Base-by-base conservation (phyloP, 2,888 invertebrate genomes). In the Conistra vaccinii region DNA sequence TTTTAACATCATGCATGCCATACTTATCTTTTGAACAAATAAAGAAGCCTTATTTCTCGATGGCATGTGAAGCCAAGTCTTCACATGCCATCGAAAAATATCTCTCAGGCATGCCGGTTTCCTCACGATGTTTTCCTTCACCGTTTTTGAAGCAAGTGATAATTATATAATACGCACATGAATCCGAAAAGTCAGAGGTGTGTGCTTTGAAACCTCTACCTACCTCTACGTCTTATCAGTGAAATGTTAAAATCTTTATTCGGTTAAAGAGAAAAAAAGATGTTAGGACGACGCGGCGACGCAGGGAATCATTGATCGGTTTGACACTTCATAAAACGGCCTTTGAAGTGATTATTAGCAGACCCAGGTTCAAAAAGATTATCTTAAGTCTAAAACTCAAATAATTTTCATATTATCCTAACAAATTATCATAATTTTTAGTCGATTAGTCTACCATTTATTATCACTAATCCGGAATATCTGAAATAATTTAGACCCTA, bases 381-480 rank as follows among this genome's bases (percentile, higher is more conserved):
- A 51, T 17, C 20, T 32, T 26, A 57, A 7, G 2, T 73, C 32
- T 23, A 29, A 32, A 45, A 23, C 26, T 29, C 7, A 51, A 57
- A 57, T 62, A 42, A 80, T 58, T 62, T 68, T 35, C 45, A 26
- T 17, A 45, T 39, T n/a, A 42, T 48, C 20, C 39, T 61, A 48
- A 79, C 2, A 17, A 69, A 65, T 78, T 78, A 61, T 23, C 29
- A 60, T 67, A 42, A n/a, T 61, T 26, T 63, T 39, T n/a, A 42
- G 66, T 35, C 58, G 35, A 80, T 80, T 78, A 73, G 42, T 23
- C 45, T 10, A 17, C 35, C 23, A 61, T 66, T 66, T 39, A 51
- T n/a, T 29, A 57, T 35, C 51, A 51, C 61, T 69, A 61, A 81
- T 81, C 61, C 20, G 3, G 58, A 75, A 60, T 79, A 81, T 67